Conservation (phyloP, 2,797 vertebrate species). For the Esox masquinongy region DNA sequence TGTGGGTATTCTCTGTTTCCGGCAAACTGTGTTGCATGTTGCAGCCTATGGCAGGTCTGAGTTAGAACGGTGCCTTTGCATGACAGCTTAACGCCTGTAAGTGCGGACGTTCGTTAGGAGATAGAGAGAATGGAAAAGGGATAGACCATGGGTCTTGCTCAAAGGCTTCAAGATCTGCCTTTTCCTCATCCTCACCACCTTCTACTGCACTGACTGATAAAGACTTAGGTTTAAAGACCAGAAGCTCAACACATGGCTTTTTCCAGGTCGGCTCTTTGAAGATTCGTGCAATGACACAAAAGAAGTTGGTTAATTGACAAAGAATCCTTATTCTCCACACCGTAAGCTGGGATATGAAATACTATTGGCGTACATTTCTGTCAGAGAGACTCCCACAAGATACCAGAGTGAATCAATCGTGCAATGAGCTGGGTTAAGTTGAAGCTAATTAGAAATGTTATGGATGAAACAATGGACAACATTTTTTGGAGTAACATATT, state of each 20-base stretch:
- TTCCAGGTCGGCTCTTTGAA: neutral
- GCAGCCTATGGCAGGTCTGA: too few species aligned
- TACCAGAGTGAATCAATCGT: constrained; percentile 29
- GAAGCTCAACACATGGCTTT: neutral
- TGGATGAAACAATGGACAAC: too few species aligned
- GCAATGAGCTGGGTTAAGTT: constrained; percentile 43
- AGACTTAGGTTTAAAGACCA: neutral
- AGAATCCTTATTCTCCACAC: too few species aligned
- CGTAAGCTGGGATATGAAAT: too few species aligned
- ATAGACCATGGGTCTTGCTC: neutral
- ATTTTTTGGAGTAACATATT: too few species aligned
- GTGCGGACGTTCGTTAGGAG: neutral
- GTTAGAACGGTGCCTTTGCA: too few species aligned
- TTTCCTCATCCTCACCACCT: neutral
- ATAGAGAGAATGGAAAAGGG: neutral
- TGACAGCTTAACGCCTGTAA: too few species aligned
- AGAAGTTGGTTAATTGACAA: too few species aligned
- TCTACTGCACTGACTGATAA: neutral
- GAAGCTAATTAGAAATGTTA: too few species aligned
- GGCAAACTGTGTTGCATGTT: too few species aligned
- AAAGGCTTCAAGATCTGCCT: neutral
- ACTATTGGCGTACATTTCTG: neutral
- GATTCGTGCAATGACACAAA: too few species aligned
- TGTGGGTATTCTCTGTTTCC: too few species aligned
- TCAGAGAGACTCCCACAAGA: neutral